Base-by-base conservation (phyloP, 2,113 vertebrate species). In the Corythornis vintsioides region DNA sequence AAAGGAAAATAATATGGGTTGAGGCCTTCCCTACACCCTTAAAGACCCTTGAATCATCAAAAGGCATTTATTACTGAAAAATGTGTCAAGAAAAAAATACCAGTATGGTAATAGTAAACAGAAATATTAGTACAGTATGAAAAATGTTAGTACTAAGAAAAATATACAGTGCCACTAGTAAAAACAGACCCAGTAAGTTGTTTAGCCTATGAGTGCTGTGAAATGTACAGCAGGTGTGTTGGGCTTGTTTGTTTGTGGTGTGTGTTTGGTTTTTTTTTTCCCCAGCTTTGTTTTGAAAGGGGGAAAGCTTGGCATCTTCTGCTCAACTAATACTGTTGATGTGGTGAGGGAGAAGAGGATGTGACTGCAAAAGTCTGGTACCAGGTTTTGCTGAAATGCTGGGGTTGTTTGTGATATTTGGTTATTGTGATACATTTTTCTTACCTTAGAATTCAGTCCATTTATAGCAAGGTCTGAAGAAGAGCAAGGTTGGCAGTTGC, bases 161-260 rank as follows among this genome's bases (percentile, higher is more conserved):
- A 38, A 38, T 38, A 38, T 38, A 20, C 38, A 64, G 59, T 24
- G 52, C 9, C 38, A 38, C 40, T 83, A 67, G 19, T 83, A 9
- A 47, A 70, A 85, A 24, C 8, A n/a, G 42, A 31, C 15, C 3
- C 50, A 72, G 35, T 31, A 61, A n/a, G 29, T 38, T 79, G 24
- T 22, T 65, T 70, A 16, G n/a, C 1, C 0, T 26, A 10, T 61
- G 13, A 6, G 9, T 3, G 1, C 69, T 0, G 0, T 29, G 31
- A 25, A 47, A 4, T 21, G 15, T 16, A 78, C 9, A 40, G 7
- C 12, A 38, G 48, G 40, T 38, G 22, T 6, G 50, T 57, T 57
- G 14, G 43, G 6, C 15, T 45, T 22, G 59, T 25, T 18, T 8
- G 18, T 8, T 15, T 11, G 21, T 11, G 52, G 28, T 24, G 45